phyloP scores from a whole-genome alignment of 1,140 invertebrate genomes.

The Drosophila sulfurigaster region DNA sequence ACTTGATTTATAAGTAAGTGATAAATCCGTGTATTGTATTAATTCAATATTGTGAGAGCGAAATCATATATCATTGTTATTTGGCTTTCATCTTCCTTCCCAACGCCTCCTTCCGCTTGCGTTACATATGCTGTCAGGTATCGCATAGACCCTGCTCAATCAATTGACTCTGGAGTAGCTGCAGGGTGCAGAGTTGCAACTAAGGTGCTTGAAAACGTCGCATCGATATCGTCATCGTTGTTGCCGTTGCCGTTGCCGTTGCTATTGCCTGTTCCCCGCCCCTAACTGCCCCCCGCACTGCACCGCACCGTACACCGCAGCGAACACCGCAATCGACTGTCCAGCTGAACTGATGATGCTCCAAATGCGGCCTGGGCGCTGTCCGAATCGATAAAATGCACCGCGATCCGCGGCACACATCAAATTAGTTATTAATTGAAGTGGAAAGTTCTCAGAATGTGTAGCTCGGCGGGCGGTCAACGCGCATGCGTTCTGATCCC shows the following conservation, averaged over 20 bases:
- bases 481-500: constrained; percentile 66
- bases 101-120: constrained; percentile 30
- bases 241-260: neutral
- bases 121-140: constrained; percentile 68
- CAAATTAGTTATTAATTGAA: constrained; percentile 83
- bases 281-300: neutral
- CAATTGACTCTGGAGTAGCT: constrained; percentile 58
- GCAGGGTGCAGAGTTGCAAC: constrained; percentile 60
- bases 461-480: constrained; percentile 79
- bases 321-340: neutral
- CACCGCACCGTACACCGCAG: neutral
- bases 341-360: constrained; percentile 50
- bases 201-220: constrained; percentile 68
- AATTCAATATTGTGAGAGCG: neutral
- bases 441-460: constrained; percentile 83
- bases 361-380: constrained; percentile 73
- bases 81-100: constrained; percentile 2
- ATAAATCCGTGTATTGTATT: neutral
- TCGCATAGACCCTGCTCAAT: constrained; percentile 74
- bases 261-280: constrained; percentile 1
- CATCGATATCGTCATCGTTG: constrained; percentile 51
- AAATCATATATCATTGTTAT: neutral
- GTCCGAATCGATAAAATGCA: constrained; percentile 81
- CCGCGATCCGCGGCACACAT: constrained; percentile 79
- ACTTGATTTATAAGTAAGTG: neutral